These are phyloP conservation scores for Procambarus virginalis DNA, from an alignment of 1,140 invertebrate genomes.

Conservation along the genomic window DNA sequence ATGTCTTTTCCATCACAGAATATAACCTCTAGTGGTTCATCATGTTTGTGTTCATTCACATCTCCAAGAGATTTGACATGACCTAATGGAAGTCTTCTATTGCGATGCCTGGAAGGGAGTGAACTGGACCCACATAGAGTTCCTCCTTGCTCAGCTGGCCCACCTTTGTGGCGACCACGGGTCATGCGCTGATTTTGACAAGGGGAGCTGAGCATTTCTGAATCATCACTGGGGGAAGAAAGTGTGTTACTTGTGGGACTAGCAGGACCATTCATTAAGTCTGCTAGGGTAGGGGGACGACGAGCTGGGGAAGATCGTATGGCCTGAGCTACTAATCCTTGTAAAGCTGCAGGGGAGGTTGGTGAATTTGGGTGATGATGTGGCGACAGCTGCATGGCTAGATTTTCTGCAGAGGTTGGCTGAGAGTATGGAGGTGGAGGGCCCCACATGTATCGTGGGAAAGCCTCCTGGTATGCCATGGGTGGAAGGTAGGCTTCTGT, in stretches of 20 bases:
- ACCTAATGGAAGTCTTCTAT: constrained; percentile 61
- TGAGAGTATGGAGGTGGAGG: constrained; percentile 85
- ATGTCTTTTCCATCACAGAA: constrained; percentile 74
- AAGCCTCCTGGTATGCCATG: constrained; percentile 75
- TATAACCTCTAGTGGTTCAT: constrained; percentile 67
- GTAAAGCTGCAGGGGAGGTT: constrained; percentile 73
- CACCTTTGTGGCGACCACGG: constrained; percentile 59
- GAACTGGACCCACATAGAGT: constrained; percentile 65
- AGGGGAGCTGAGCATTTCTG: constrained; percentile 57
- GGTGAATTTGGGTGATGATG: constrained; percentile 50
- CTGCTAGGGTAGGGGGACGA: constrained; percentile 62
- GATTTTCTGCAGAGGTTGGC: constrained; percentile 74
- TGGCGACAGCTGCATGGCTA: constrained; percentile 55
- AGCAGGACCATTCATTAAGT: constrained; percentile 57
- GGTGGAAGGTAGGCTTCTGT: constrained; percentile 74
- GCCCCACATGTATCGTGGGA: constrained; percentile 80
- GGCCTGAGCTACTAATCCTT: constrained; percentile 48
- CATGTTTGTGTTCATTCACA: constrained; percentile 67
- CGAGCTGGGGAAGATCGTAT: constrained; percentile 61
- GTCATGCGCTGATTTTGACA: constrained; percentile 51
- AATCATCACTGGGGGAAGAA: constrained; percentile 74
- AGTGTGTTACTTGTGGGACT: constrained; percentile 71
- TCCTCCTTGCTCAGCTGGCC: constrained; percentile 51
- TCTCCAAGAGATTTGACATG: constrained; percentile 70
- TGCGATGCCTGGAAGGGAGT: constrained; percentile 67